Base-by-base conservation (phyloP, 1,140 invertebrate species). In the Brachionus koreanus region DNA sequence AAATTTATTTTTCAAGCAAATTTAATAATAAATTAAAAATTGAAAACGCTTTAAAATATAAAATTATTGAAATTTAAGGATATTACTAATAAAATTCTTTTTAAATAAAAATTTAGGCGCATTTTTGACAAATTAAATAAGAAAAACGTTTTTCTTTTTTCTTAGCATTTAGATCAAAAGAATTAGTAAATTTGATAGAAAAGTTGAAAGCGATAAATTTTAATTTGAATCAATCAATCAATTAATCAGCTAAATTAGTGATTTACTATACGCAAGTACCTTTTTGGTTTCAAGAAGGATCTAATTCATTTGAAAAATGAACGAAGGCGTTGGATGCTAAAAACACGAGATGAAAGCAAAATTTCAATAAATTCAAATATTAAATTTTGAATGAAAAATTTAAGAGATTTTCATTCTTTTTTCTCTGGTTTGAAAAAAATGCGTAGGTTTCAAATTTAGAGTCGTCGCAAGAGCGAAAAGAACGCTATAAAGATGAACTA, bases 361-460 rank as follows among this genome's bases (percentile, higher is more conserved):
- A 57, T 57, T 57, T 57, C 49, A 57, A 57, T 57, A 57, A 57
- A 23, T 57, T 57, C 16, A 57, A 57, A 57, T 57, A 57, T 57
- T 57, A 57, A 57, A 57, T 57, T 57, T 57, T 57, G 49, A 57
- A 57, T 57, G 49, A 57, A 57, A 29, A 57, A 57, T 57, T 57
- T 57, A 23, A 57, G 49, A 57, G 19, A 57, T 23, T 57, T 57
- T 57, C 49, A 29, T 29, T 42, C 39, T 39, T 13, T 42, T 13
- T 42, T 42, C 39, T 57, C 2, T 57, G 49, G 49, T 25, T 25
- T 6, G 13, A 49, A 49, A 57, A 52, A 57, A 57, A 57, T 25
- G 49, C 49, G 49, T 57, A 57, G 49, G 49, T 57, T 57, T 16
- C 16, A 57, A 49, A 57, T 19, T 57, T 57, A 16, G 49, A 57